Base-by-base conservation (phyloP, 2,113 vertebrate genomes). In the Hystrix brachyura region DNA sequence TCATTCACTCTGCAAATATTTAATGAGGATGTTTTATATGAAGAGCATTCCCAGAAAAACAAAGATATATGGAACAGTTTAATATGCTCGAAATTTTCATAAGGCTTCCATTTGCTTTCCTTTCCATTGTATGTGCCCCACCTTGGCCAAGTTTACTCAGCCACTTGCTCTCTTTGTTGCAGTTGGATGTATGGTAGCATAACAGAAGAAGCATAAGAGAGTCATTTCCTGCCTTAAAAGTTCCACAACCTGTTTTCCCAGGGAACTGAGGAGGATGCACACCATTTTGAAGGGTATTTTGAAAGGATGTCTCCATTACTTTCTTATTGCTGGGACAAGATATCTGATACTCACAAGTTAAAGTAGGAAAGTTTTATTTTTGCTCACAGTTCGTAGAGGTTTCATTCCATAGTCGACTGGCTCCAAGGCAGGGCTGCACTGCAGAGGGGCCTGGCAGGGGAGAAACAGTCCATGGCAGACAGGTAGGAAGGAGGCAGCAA, bases 1-100 rank as follows among this genome's bases (percentile, higher is more conserved):
- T 78, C 62, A 79, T 95, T 95, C 18, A 57, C 34, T 95, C 64
- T 60, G 76, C 59, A 94, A 90, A 92, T 97, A 90, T 81, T 89
- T 69, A 55, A 76, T 85, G 80, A 92, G 67, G 53, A 82, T 32
- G 27, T 34, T 93, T 87, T 46, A 48, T 17, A 18, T 46, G n/a
- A 84, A 94, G 90, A 64, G 46, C 29, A 21, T 29, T 55, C 21
- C 5, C 46, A n/a, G 46, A 79, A 87, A 53, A 85, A 7, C 27
- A 53, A 89, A 89, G 21, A 69, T 60, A 62, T 19, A 19, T 19
- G 9, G 38, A 76, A 69, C 1, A 82, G 34, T 25, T 85, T 11
- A 67, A 64, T 43, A 17, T 3, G 25, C 27, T 87, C 64, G 72
- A 64, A 71, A 60, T 53, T 83, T 64, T 43, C 34, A 25, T 34